phyloP scores from a whole-genome alignment of 2,797 vertebrate species.

The Rhabdomys pumilio region DNA sequence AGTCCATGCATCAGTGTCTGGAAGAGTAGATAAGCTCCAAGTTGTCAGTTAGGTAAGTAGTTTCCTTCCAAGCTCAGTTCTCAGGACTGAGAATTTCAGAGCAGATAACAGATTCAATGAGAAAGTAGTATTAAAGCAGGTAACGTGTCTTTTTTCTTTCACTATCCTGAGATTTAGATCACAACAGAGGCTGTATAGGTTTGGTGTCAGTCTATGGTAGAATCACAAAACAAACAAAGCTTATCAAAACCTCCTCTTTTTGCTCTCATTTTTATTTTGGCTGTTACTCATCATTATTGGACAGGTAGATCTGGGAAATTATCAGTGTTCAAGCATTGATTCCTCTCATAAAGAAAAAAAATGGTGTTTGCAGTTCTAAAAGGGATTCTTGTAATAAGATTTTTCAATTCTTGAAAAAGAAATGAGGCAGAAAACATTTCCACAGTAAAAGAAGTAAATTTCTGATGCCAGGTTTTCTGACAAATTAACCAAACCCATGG shows the following conservation, averaged over 20 bases:
- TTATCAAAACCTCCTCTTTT: neutral
- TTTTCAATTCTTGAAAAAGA: no score
- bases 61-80: constrained; percentile 26
- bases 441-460: neutral
- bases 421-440: neutral
- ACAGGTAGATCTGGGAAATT: neutral
- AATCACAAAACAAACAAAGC: neutral
- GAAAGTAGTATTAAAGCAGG: neutral
- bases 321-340: neutral
- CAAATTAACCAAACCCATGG: neutral
- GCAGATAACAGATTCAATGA: neutral
- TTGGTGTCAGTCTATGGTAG: constrained; percentile 15
- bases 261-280: neutral
- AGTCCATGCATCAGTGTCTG: neutral
- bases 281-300: neutral
- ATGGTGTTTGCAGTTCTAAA: neutral
- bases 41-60: neutral
- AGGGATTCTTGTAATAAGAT: neutral
- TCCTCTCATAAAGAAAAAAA: neutral
- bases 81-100: neutral
- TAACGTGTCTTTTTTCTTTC: neutral
- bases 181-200: neutral
- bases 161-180: constrained; percentile 36
- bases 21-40: neutral
- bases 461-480: neutral